A percentile compares a stretch with the other conserved stretches of the same genome.
phyloP scores from a whole-genome alignment of 2,113 vertebrate species.

The Helogale parvula region DNA sequence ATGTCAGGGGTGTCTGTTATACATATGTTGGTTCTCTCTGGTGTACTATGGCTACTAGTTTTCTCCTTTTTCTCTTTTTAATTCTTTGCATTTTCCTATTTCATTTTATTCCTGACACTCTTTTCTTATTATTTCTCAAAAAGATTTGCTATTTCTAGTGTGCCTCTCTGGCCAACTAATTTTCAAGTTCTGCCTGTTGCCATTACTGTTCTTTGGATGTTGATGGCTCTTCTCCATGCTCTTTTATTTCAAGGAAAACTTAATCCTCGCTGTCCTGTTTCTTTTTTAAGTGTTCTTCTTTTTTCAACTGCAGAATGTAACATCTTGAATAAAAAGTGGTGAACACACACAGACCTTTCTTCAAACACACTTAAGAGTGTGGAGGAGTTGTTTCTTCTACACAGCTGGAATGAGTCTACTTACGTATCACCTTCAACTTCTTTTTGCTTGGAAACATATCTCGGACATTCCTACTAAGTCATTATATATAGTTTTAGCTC shows the following conservation, averaged over 20 bases:
- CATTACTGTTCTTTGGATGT: background rate
- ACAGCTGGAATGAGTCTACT: background rate
- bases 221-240: background rate
- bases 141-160: background rate
- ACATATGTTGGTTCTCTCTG: background rate
- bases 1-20: background rate
- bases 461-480: background rate
- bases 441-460: background rate
- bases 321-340: background rate
- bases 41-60: background rate
- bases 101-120: background rate
- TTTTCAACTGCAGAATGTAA: background rate
- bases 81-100: background rate
- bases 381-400: background rate
- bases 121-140: background rate
- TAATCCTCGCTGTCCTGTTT: background rate
- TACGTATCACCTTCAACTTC: background rate
- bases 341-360: background rate
- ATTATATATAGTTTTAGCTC: background rate
- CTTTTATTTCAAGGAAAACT: slow-evolving; percentile 19
- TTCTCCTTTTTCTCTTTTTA: background rate
- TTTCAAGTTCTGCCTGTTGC: background rate
- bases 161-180: background rate
- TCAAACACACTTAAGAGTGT: background rate
- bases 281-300: background rate